Evolutionary conservation across 1,140 invertebrate species (phyloP), one percentile per base, ranked within the genome.

Genomic region (Drosophila tani): DNA sequence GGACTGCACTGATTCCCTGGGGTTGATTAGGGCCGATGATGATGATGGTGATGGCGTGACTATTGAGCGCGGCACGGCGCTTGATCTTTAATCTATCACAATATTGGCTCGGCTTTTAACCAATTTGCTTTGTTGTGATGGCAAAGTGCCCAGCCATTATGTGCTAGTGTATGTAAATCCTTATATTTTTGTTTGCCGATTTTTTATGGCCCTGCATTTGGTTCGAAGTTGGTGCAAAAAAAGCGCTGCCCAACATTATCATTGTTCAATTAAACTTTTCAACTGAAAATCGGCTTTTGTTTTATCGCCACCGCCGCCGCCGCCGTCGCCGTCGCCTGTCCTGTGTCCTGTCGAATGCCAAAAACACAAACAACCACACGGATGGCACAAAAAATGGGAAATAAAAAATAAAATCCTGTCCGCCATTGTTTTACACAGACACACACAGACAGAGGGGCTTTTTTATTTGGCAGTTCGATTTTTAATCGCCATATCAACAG

Each of bases 241-340:
- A 73, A 71, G 19, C 49, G 27, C 51, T 21, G 35, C 38, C 63
- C 77, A 84, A 90, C 81, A 83, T 88, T 88, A 88, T 88, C 84
- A 90, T 90, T 88, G 84, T 88, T 88, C 85, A 88, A 88, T 88
- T 88, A 88, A 88, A 90, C 85, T 88, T 88, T 88, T 88, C 85
- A 88, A 79, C 85, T 85, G 85, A 88, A 87, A 88, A 88, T 84
- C 85, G 85, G 85, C 85, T 88, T 88, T 88, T 88, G 81, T 88
- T 90, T 87, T 87, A 87, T 88, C 83, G 83, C 68, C 27, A 24
- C 58, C 60, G 49, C 62, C 45, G 51, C 47, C 83, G 83, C 68
- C 27, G 32, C 57, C 58, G 40, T 38, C 43, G 50, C 55, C 35
- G 51, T 49, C 53, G 69, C 59, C 53, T 60, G 71, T 70, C 69